Percentiles rank a stretch among this genome's conserved stretches.
phyloP scores from a whole-genome alignment of 2,113 vertebrate genomes.

The Ageneiosus marmoratus region DNA sequence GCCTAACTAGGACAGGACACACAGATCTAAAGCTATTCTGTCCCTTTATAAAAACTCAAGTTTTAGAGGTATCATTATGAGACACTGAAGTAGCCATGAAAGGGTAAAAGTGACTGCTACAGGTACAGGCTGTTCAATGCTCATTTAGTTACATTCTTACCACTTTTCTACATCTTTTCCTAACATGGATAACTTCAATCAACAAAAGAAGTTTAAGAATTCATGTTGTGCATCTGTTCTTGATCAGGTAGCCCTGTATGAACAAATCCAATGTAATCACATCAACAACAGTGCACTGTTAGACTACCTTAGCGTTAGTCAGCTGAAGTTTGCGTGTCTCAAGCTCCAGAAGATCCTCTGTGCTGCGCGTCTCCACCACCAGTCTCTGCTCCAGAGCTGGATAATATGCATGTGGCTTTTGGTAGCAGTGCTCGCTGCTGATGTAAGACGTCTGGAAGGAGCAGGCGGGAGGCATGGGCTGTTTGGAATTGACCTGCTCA shows the following conservation, averaged over 20 bases:
- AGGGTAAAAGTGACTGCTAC: not conserved
- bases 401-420: slow-evolving; percentile 90
- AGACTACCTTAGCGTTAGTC: slow-evolving; percentile 33
- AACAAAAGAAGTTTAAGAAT: not conserved
- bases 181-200: not conserved
- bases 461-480: slow-evolving; percentile 68
- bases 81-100: not conserved
- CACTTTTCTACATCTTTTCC: not conserved
- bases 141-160: not conserved
- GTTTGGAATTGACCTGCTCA: slow-evolving; percentile 71
- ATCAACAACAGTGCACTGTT: not conserved
- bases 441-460: slow-evolving; percentile 88
- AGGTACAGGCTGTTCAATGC: not conserved
- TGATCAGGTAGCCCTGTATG: not conserved
- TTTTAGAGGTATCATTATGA: not conserved
- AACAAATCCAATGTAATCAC: not conserved
- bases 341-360: slow-evolving; percentile 75
- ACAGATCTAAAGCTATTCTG: not conserved
- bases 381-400: slow-evolving; percentile 84
- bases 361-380: slow-evolving; percentile 82
- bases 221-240: not conserved
- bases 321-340: slow-evolving; percentile 72
- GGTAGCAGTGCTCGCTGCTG: slow-evolving; percentile 97
- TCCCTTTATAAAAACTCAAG: not conserved
- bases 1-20: no score